A percentile compares a stretch with the other conserved stretches of the same genome.
These are phyloP conservation scores for Champsocephalus gunnari DNA, from an alignment of 2,797 vertebrate genomes.

Conservation along the genomic window DNA sequence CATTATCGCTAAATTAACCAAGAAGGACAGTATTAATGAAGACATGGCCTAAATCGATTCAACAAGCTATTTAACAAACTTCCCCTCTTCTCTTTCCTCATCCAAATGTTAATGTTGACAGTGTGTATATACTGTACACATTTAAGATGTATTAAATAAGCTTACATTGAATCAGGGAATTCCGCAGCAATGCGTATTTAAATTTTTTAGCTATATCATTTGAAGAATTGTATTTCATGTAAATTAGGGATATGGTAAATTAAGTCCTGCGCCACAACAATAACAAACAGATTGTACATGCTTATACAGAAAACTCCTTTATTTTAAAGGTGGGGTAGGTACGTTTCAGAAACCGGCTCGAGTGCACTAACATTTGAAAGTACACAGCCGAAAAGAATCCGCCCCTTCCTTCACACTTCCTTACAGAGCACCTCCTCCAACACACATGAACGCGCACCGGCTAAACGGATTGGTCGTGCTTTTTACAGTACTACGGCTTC, in stretches of 20 bases:
- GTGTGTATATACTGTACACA: neutral
- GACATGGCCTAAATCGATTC: slow-evolving; percentile 4
- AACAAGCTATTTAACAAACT: neutral
- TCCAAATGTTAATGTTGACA: slow-evolving; percentile 1
- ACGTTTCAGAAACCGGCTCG: no score
- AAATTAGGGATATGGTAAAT: slow-evolving; percentile 12
- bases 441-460: no score
- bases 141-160: neutral
- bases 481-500: no score
- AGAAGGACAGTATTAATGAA: neutral
- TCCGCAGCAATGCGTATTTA: neutral
- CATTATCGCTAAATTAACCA: neutral
- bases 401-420: no score
- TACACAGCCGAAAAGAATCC: no score
- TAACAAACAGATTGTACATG: neutral
- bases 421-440: no score
- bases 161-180: slow-evolving; percentile 5
- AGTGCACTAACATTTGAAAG: no score
- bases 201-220: neutral
- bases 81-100: neutral
- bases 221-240: slow-evolving; percentile 15
- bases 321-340: neutral
- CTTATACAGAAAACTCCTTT: neutral
- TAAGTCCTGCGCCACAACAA: neutral
- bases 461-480: no score